Evolutionary conservation across 2,113 vertebrate genomes (phyloP).

Genomic region (Geococcyx californianus): DNA sequence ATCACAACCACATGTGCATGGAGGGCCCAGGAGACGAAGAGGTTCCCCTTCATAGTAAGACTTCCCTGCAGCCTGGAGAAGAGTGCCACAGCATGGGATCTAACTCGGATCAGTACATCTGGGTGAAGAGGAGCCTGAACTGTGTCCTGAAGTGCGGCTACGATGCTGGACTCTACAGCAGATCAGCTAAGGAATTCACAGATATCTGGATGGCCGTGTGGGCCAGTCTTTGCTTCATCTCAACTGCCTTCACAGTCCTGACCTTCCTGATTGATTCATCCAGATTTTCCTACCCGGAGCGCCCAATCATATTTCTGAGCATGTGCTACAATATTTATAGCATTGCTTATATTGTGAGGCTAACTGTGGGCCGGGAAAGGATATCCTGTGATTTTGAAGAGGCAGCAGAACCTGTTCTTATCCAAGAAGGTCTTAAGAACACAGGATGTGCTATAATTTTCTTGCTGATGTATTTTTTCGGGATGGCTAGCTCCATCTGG

Average conservation of each 20-base stretch:
- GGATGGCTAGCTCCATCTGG: constrained; percentile 99
- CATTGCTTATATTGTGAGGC: constrained; percentile 94
- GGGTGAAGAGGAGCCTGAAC: constrained; percentile 91
- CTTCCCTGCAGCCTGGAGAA: constrained; percentile 83
- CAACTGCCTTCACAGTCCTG: constrained; percentile 94
- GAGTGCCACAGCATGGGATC: constrained; percentile 88
- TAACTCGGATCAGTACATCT: constrained; percentile 90
- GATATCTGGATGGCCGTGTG: constrained; percentile 99
- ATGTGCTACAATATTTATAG: constrained; percentile 99
- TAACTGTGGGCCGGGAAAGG: constrained; percentile 95
- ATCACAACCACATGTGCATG: constrained; percentile 99
- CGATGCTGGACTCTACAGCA: constrained; percentile 90
- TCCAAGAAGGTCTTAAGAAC: constrained; percentile 98
- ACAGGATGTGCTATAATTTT: constrained; percentile 99
- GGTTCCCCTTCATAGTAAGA: constrained; percentile 82
- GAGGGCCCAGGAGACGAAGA: constrained; percentile 96
- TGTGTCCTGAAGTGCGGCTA: constrained; percentile 96
- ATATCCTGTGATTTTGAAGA: constrained; percentile 99
- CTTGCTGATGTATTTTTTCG: constrained; percentile 98
- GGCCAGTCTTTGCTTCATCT: constrained; percentile 96
- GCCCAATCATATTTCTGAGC: constrained; percentile 98
- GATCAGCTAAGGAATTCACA: constrained; percentile 92
- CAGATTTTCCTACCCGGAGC: constrained; percentile 95
- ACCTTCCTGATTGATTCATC: constrained; percentile 97
- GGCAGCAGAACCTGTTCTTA: constrained; percentile 91